Evolutionary conservation across 2,113 vertebrate genomes (phyloP).

Genomic region (Lipophrys pholis): DNA sequence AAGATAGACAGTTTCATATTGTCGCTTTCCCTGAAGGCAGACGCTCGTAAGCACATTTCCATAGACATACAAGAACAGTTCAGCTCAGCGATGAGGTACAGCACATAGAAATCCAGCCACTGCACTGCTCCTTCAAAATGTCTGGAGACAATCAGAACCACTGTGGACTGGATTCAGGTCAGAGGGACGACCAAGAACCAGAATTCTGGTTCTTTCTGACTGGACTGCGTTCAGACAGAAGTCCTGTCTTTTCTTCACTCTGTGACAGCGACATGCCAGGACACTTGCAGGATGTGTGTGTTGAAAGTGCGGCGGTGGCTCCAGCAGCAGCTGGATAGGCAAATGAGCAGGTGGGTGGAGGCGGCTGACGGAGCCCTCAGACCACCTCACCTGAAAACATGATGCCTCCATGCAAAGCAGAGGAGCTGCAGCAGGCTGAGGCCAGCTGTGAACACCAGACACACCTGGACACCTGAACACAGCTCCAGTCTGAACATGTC

Average conservation of each 20-base stretch:
- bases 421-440: slow-evolving; percentile 54
- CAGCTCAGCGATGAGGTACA: not conserved
- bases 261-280: too few species aligned
- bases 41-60: slow-evolving; percentile 17
- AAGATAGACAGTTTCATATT: slow-evolving; percentile 60
- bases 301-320: not conserved
- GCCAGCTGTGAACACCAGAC: slow-evolving; percentile 48
- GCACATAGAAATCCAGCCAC: slow-evolving; percentile 7
- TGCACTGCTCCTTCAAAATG: too few species aligned
- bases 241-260: too few species aligned
- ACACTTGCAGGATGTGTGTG: too few species aligned
- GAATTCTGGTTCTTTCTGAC: too few species aligned
- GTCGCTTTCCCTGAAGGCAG: slow-evolving; percentile 34
- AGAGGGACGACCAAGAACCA: too few species aligned
- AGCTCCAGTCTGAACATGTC: too few species aligned
- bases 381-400: slow-evolving; percentile 70
- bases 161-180: too few species aligned
- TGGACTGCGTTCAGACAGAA: too few species aligned
- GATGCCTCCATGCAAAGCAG: slow-evolving; percentile 79
- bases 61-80: slow-evolving; percentile 23
- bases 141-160: too few species aligned
- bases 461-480: not conserved
- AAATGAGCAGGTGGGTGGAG: slow-evolving; percentile 58
- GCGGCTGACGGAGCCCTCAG: slow-evolving; percentile 49
- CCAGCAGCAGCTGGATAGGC: slow-evolving; percentile 58